Base-by-base conservation (phyloP, 2,797 vertebrate species). In the Sebastes variabilis region DNA sequence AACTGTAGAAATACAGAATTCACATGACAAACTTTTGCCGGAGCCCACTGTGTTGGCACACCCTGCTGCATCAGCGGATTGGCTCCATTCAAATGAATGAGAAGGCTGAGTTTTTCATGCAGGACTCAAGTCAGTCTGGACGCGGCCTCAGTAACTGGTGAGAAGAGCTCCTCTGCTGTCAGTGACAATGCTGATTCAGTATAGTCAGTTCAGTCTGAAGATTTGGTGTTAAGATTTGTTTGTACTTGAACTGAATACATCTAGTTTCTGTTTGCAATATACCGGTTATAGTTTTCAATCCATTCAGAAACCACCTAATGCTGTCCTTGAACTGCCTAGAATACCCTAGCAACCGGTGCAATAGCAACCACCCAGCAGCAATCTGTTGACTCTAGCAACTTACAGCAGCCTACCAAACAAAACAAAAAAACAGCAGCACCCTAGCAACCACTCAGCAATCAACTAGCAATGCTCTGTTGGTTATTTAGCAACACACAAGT, bases 11-110 rank as follows among this genome's bases (percentile, higher is more conserved):
- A 52, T 52, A 52, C 18, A 52, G 18, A 20, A 20, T 52, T 52
- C 46, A 52, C 46, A 52, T 52, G 46, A 52, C 46, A 52, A n/a
- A 52, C 46, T 52, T 52, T 52, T 49, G 6, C 42, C 6, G 7
- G 42, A 20, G 42, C 7, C 18, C 42, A 0, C 42, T 49, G 42
- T 0, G 0, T 46, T 46, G 16, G 42, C 42, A 18, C 42, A 46
- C 42, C 42, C 42, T 20, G 42, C 42, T 49, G 16, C 7, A 42
- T 42, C 36, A 42, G 38, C 13, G 6, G 14, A 16, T 42, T 42
- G 38, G 14, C 38, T 42, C 38, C 38, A 6, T 42, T 42, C 38
- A 42, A 16, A 14, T 42, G 38, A 42, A 2, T 14, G 36, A 13
- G 1, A 38, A 38, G 36, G 36, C 36, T 5, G 34, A 2, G 36